Percentiles rank a stretch among this genome's conserved stretches.
These are phyloP conservation scores for Lasioglossum baleicum DNA, from an alignment of 1,140 invertebrate genomes.

Conservation along the genomic window DNA sequence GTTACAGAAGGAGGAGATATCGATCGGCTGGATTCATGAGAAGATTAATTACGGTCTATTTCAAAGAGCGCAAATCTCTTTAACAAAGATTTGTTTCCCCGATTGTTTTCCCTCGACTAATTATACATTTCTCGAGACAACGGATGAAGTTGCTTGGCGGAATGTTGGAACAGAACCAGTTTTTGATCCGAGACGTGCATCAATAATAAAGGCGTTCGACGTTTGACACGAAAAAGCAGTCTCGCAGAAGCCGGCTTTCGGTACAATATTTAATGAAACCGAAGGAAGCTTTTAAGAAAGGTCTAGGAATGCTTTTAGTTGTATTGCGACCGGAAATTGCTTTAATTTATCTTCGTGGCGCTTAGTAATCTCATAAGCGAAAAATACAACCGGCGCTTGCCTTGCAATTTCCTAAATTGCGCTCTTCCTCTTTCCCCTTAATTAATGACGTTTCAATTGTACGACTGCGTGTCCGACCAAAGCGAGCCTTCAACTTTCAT, in stretches of 20 bases:
- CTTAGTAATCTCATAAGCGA: slow-evolving; percentile 24
- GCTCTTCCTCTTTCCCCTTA: background rate
- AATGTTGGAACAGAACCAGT: background rate
- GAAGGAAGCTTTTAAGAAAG: slow-evolving; percentile 22
- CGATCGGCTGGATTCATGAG: no score
- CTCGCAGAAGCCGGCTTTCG: background rate
- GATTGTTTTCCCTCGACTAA: no score
- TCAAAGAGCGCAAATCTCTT: no score
- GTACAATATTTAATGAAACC: slow-evolving; percentile 34
- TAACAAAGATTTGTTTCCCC: no score
- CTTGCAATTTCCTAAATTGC: slow-evolving; percentile 38
- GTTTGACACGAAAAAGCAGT: background rate
- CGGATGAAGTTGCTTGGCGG: background rate
- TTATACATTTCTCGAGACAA: no score
- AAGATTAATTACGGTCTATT: no score
- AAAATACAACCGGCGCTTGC: slow-evolving; percentile 2
- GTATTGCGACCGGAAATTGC: slow-evolving; percentile 40
- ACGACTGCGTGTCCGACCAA: no score
- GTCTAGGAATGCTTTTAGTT: slow-evolving; percentile 28
- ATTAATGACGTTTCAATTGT: slow-evolving; percentile 22
- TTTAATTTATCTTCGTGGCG: slow-evolving; percentile 23
- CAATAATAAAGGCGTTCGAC: slow-evolving; percentile 4
- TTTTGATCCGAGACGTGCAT: background rate
- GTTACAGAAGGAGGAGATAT: no score
- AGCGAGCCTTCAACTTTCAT: no score